phyloP scores from a whole-genome alignment of 2,797 vertebrate species.

The Sebastes ruberrimus region DNA sequence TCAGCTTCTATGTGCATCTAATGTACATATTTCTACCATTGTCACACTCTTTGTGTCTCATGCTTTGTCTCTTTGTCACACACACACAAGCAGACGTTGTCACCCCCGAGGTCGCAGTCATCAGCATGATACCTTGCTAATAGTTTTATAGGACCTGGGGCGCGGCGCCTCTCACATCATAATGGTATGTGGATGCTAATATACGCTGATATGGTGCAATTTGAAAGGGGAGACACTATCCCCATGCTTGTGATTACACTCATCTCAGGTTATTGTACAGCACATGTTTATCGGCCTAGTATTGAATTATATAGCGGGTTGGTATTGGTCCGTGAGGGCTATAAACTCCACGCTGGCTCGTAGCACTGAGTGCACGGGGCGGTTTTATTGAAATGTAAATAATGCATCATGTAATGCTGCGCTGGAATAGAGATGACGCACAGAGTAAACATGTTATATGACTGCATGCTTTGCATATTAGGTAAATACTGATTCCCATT shows the following conservation, averaged over 20 bases:
- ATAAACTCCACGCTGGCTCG: slow-evolving; percentile 27
- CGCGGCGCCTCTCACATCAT: slow-evolving; percentile 23
- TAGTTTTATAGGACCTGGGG: slow-evolving; percentile 63
- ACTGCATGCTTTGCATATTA: slow-evolving; percentile 12
- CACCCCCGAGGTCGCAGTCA: slow-evolving; percentile 32
- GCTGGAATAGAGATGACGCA: slow-evolving; percentile 7
- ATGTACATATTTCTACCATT: slow-evolving; percentile 27
- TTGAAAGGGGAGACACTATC: slow-evolving; percentile 9
- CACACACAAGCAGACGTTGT: slow-evolving; percentile 29
- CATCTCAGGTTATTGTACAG: slow-evolving; percentile 45
- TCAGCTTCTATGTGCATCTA: slow-evolving; percentile 22
- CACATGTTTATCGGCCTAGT: slow-evolving; percentile 53
- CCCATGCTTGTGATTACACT: slow-evolving; percentile 37
- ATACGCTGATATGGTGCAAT: slow-evolving; percentile 40
- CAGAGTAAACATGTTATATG: slow-evolving; percentile 12
- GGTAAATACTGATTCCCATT: background rate
- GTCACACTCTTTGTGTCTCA: background rate
- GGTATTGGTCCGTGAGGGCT: slow-evolving; percentile 38
- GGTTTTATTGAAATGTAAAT: slow-evolving; percentile 68
- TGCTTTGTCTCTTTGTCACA: background rate
- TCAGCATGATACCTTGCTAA: slow-evolving; percentile 60
- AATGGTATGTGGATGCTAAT: slow-evolving; percentile 58
- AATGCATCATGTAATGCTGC: slow-evolving; percentile 22
- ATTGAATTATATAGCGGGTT: slow-evolving; percentile 41
- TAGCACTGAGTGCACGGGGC: background rate